Conservation (phyloP, 2,888 invertebrate genomes). For the Trachelus stipa region DNA sequence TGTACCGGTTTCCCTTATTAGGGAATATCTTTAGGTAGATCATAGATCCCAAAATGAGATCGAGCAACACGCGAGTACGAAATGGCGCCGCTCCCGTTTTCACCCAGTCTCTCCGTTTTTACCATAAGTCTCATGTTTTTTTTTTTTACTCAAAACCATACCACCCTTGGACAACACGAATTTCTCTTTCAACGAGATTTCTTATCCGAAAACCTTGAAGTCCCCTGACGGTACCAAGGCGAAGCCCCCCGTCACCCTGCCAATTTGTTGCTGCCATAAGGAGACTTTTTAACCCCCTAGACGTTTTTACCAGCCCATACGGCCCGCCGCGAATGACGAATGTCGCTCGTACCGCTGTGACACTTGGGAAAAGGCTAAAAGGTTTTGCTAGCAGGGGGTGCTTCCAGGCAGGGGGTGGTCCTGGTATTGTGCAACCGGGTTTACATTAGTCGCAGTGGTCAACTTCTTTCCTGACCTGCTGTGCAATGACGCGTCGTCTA, state of each 20-base stretch:
- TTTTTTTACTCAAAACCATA: too few species aligned
- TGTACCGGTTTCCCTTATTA: too few species aligned
- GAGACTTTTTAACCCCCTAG: constrained; percentile 26
- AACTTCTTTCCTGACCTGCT: constrained; percentile 22
- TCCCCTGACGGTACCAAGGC: constrained; percentile 35
- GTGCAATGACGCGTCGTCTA: constrained; percentile 23
- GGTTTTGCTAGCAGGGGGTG: constrained; percentile 54
- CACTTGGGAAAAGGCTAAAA: constrained; percentile 47
- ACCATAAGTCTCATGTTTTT: too few species aligned
- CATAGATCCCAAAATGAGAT: too few species aligned
- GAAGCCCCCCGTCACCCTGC: constrained; percentile 31
- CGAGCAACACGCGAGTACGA: too few species aligned
- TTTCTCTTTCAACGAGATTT: constrained; percentile 40
- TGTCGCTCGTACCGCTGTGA: constrained; percentile 22
- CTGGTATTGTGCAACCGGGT: constrained; percentile 46
- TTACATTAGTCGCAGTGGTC: constrained; percentile 38
- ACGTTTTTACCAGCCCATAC: constrained; percentile 14
- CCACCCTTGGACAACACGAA: constrained; percentile 34
- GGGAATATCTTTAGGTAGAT: too few species aligned
- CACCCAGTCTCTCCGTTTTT: too few species aligned
- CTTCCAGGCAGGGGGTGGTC: constrained; percentile 35
- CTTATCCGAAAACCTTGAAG: constrained; percentile 22
- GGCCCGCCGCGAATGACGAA: constrained; percentile 17
- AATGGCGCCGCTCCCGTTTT: too few species aligned
- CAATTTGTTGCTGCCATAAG: constrained; percentile 44